Conservation (phyloP, 2,888 invertebrate genomes). For the Caenorhabditis macrosperma region DNA sequence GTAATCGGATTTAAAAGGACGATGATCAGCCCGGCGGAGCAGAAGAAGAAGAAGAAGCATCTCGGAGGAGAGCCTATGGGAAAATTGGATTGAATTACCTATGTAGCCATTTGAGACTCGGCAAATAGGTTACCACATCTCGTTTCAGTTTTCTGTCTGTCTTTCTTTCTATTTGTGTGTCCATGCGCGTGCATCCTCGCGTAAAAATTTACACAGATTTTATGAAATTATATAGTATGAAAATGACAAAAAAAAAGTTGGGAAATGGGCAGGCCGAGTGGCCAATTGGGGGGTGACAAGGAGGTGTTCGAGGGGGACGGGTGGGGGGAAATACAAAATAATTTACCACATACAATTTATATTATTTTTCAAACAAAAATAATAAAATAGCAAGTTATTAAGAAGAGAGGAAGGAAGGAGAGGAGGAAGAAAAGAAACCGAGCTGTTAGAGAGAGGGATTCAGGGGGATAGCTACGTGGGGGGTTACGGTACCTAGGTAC, state of each 20-base stretch:
- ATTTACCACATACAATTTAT: constrained; percentile 62
- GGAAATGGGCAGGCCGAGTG: constrained; percentile 1
- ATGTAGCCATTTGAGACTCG: constrained; percentile 54
- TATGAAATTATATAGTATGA: constrained; percentile 42
- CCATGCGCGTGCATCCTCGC: background rate
- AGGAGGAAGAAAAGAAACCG: constrained; percentile 39
- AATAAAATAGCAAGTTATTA: background rate
- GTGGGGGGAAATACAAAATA: constrained; percentile 30
- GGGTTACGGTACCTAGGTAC: constrained; percentile 41
- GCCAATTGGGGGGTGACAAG: constrained; percentile 6
- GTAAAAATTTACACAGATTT: constrained; percentile 46
- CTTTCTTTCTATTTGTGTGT: background rate
- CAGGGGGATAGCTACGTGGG: background rate
- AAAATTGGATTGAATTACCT: constrained; percentile 57
- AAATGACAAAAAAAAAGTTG: constrained; percentile 15
- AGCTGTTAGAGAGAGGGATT: constrained; percentile 29
- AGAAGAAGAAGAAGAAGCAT: constrained; percentile 17
- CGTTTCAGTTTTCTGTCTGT: constrained; percentile 8
- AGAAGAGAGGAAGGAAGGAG: background rate
- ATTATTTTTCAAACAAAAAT: constrained; percentile 20
- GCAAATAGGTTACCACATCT: constrained; percentile 48
- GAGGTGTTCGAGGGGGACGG: background rate
- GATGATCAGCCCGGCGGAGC: constrained; percentile 33
- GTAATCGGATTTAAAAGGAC: constrained; percentile 54
- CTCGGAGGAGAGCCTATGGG: constrained; percentile 3